Base-by-base conservation (phyloP, 1,140 invertebrate species). In the Scaptomyza pallida region DNA sequence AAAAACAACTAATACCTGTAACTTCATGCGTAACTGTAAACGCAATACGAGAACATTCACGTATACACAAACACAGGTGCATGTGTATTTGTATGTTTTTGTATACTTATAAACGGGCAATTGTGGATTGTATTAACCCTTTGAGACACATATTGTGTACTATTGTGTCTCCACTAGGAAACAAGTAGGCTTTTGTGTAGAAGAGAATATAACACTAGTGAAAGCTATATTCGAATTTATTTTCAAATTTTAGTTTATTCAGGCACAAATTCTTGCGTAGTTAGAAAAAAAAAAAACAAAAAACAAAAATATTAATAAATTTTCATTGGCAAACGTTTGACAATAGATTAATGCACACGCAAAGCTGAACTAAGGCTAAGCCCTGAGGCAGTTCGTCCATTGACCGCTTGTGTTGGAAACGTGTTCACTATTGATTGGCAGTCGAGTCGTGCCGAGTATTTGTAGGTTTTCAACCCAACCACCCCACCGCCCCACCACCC, bases 391-490 rank as follows among this genome's bases (percentile, higher is more conserved):
- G 41, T 15, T 40, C 48, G 10, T 40, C 17, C 26, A 61, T 30
- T 52, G 30, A 23, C 10, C 19, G 40, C 8, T 33, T 50, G 17
- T 54, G 3, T 40, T 61, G 48, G 19, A 44, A 52, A 69, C 57
- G 47, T 68, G 40, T 21, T 30, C 30, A 40, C 41, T 63, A 70
- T 70, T 55, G 67, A 70, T 70, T 61, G 65, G 41, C 2, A 37
- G 10, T 17, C 21, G 30, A 21, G 57, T 48, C 47, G 47, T 70
- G 10, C 13, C 21, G 30, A 21, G 57, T 48, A 54, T 54, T 70
- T 70, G 60, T 70, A 56, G 44, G 60, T 47, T 63, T 51, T 56
- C 59, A 37, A 12, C 16, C 9, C 13, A 57, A 43, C 17, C 13
- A 57, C 26, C 17, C 35, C 21, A 60, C 33, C 6, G 19, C 21